These are phyloP conservation scores for Aphis gossypii DNA, from an alignment of 1,140 invertebrate genomes.

Conservation along the genomic window DNA sequence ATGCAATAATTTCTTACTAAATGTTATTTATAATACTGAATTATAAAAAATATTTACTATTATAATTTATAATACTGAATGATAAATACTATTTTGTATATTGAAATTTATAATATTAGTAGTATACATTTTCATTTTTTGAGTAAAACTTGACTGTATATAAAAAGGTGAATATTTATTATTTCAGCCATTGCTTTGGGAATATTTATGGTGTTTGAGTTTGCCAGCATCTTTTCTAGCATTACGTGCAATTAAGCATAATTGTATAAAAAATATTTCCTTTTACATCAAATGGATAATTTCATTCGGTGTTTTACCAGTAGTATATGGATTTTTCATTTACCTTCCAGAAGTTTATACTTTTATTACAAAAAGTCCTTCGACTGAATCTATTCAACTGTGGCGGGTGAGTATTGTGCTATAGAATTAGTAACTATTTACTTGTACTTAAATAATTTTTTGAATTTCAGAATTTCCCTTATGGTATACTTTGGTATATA, in stretches of 20 bases:
- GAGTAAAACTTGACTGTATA: background rate
- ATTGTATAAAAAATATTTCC: slow-evolving; percentile 79
- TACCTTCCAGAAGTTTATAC: slow-evolving; percentile 85
- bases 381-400: slow-evolving; percentile 72
- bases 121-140: background rate
- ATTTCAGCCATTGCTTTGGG: slow-evolving; percentile 85
- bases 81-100: background rate
- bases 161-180: slow-evolving; percentile 58
- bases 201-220: slow-evolving; percentile 92
- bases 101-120: background rate
- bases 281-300: slow-evolving; percentile 84
- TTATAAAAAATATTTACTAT: background rate
- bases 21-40: background rate
- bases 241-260: slow-evolving; percentile 84
- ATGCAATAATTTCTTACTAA: slow-evolving; percentile 20
- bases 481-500: slow-evolving; percentile 92
- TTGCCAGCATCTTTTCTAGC: slow-evolving; percentile 85
- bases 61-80: background rate
- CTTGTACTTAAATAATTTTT: slow-evolving; percentile 58
- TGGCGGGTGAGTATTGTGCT: slow-evolving; percentile 75
- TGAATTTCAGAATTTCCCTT: slow-evolving; percentile 82
- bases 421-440: background rate
- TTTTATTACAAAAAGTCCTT: slow-evolving; percentile 74
- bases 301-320: slow-evolving; percentile 79
- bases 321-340: slow-evolving; percentile 81